A percentile compares a stretch with the other conserved stretches of the same genome.
Conservation (phyloP, 2,113 vertebrate species). For the Sporophila hypoxantha region DNA sequence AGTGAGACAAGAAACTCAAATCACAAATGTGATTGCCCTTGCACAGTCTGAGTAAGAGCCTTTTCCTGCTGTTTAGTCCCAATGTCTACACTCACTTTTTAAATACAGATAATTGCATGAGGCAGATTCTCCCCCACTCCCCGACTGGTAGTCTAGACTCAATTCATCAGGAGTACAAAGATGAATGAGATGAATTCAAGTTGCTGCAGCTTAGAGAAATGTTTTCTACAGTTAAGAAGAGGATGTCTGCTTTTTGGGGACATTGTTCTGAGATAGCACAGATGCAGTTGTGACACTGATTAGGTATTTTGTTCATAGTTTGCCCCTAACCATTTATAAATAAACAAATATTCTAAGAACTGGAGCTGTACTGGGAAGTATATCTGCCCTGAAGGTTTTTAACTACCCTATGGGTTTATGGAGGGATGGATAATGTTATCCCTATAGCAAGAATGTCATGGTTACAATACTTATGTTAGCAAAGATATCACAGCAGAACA, state of each 20-base stretch:
- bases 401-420: background rate
- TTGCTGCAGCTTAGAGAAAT: background rate
- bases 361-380: background rate
- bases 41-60: background rate
- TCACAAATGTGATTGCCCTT: background rate
- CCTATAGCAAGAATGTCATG: background rate
- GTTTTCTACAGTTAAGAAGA: background rate
- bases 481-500: background rate
- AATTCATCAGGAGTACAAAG: slow-evolving; percentile 1
- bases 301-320: background rate
- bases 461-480: background rate
- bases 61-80: slow-evolving; percentile 1
- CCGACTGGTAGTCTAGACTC: slow-evolving; percentile 5
- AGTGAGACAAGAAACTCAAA: background rate
- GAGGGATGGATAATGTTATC: background rate
- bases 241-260: background rate
- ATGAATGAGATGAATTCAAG: slow-evolving; percentile 1
- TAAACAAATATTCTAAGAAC: background rate
- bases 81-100: background rate
- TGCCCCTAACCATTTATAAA: background rate
- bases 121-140: background rate
- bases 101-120: slow-evolving; percentile 4
- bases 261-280: background rate
- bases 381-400: background rate
- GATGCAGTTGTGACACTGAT: background rate